phyloP scores from a whole-genome alignment of 2,113 vertebrate genomes.

The Mirza zaza region DNA sequence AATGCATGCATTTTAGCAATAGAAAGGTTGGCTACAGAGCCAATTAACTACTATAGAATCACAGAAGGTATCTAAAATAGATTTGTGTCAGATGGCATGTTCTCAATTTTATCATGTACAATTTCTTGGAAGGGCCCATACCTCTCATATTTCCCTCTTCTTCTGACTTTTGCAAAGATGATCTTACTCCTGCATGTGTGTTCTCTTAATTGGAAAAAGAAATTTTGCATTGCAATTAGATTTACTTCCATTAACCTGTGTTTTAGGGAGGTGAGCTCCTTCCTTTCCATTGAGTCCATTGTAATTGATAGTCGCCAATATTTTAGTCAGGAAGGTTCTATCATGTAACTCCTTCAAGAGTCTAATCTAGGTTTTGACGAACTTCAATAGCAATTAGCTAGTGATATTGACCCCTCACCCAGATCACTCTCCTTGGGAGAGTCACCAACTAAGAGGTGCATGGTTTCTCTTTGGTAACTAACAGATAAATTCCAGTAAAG shows the following conservation, averaged over 20 bases:
- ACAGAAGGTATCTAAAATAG: slow-evolving; percentile 49
- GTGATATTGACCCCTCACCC: neutral
- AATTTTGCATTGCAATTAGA: slow-evolving; percentile 3
- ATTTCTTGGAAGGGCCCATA: slow-evolving; percentile 54
- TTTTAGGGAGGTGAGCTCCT: neutral
- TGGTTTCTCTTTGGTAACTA: neutral
- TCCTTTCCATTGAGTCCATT: neutral
- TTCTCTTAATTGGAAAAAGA: slow-evolving; percentile 44
- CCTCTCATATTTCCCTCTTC: slow-evolving; percentile 52
- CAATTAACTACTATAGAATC: neutral
- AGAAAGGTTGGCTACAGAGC: neutral
- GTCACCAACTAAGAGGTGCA: neutral
- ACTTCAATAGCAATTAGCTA: neutral
- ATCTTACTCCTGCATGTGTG: slow-evolving; percentile 17
- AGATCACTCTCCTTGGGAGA: neutral
- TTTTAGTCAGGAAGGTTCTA: neutral
- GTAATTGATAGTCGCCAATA: neutral
- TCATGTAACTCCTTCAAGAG: neutral
- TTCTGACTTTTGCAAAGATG: slow-evolving; percentile 52
- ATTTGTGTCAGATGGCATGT: slow-evolving; percentile 35
- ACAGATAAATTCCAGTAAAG: neutral
- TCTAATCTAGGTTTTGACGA: neutral
- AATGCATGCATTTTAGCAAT: neutral
- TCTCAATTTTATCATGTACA: slow-evolving; percentile 37
- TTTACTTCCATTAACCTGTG: neutral